A percentile compares a stretch with the other conserved stretches of the same genome.
phyloP scores from a whole-genome alignment of 2,888 invertebrate species.

The Xylota segnis region DNA sequence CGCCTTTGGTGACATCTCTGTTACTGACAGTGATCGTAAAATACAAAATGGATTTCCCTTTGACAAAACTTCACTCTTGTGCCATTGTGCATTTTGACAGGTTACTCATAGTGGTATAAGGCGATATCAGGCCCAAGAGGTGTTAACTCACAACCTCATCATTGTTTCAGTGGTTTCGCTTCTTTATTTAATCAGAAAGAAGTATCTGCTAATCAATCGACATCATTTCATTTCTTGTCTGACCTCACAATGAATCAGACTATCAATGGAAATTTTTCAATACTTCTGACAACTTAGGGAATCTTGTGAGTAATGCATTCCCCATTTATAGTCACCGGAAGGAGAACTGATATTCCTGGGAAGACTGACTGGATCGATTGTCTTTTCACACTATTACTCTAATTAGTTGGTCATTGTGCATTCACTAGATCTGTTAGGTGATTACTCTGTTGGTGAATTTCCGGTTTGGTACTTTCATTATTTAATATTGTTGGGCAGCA shows the following conservation, averaged over 20 bases:
- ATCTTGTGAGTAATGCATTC: slow-evolving; percentile 23
- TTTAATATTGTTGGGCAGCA: slow-evolving; percentile 1
- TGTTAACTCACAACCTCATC: slow-evolving; percentile 36
- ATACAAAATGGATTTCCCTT: slow-evolving; percentile 2
- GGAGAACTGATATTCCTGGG: slow-evolving; percentile 5
- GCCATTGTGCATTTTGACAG: slow-evolving; percentile 6
- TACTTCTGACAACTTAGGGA: not conserved
- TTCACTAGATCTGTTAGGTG: not conserved
- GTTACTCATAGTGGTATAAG: slow-evolving; percentile 17
- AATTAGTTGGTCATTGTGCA: slow-evolving; percentile 18
- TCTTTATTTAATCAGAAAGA: slow-evolving; percentile 11
- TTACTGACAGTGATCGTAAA: not conserved
- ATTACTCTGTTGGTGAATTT: not conserved
- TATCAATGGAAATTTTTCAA: slow-evolving; percentile 23
- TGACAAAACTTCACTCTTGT: not conserved
- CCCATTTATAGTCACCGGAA: slow-evolving; percentile 26
- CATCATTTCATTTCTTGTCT: slow-evolving; percentile 20
- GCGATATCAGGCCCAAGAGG: slow-evolving; percentile 30
- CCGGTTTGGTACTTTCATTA: not conserved
- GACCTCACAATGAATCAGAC: slow-evolving; percentile 36
- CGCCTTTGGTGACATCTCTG: slow-evolving; percentile 12
- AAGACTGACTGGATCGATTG: not conserved
- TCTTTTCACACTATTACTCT: slow-evolving; percentile 25
- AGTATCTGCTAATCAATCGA: slow-evolving; percentile 31
- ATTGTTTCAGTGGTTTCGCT: slow-evolving; percentile 2